A percentile compares a stretch with the other conserved stretches of the same genome.
Conservation (phyloP, 2,888 invertebrate genomes). For the Chloroclystis v-ata region DNA sequence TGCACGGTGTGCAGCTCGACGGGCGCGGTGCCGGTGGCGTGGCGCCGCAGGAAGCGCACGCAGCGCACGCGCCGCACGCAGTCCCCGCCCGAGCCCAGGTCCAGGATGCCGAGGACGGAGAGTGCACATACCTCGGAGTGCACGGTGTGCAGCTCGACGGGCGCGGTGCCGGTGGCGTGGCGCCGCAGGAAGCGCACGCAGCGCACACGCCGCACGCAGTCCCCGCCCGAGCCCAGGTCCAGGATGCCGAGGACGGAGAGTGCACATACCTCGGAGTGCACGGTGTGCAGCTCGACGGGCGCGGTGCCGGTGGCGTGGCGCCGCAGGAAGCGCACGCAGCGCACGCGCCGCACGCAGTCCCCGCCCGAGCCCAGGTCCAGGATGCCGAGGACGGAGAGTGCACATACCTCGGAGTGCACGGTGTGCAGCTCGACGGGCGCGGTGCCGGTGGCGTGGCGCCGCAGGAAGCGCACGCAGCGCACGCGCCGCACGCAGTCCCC, state of each 20-base stretch:
- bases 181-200: slow-evolving; percentile 87
- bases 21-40: slow-evolving; percentile 93
- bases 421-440: slow-evolving; percentile 96
- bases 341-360: slow-evolving; percentile 92
- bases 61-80: slow-evolving; percentile 80
- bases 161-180: slow-evolving; percentile 94
- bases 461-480: slow-evolving; percentile 85
- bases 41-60: slow-evolving; percentile 87
- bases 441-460: slow-evolving; percentile 92
- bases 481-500: slow-evolving; percentile 71
- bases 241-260: slow-evolving; percentile 78
- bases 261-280: slow-evolving; percentile 89
- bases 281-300: slow-evolving; percentile 94
- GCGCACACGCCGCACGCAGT: slow-evolving; percentile 78
- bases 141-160: slow-evolving; percentile 94
- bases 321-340: slow-evolving; percentile 86
- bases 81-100: neutral
- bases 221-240: too few species aligned
- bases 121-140: slow-evolving; percentile 87
- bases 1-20: slow-evolving; percentile 95
- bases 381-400: slow-evolving; percentile 75
- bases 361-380: slow-evolving; percentile 85
- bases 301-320: slow-evolving; percentile 94
- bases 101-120: neutral
- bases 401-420: slow-evolving; percentile 91